phyloP scores from a whole-genome alignment of 2,113 vertebrate genomes.

The Tychaedon coryphoeus region DNA sequence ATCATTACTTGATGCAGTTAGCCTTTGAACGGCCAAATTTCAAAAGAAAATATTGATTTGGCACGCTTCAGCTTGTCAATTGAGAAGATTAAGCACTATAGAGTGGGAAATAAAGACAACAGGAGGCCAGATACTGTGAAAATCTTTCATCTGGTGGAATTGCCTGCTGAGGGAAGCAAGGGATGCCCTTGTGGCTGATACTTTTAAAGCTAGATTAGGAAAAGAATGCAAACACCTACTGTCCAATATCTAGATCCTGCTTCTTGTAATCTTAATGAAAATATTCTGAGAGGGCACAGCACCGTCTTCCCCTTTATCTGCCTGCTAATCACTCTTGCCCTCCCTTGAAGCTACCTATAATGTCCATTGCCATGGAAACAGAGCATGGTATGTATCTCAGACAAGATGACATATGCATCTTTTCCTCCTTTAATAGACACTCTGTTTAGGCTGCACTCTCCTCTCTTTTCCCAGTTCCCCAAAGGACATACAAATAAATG shows the following conservation, averaged over 20 bases:
- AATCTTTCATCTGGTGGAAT: background rate
- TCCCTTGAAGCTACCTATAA: constrained; percentile 35
- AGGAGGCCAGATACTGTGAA: background rate
- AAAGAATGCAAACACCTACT: background rate
- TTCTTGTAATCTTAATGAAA: constrained; percentile 24
- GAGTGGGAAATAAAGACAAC: constrained; percentile 3
- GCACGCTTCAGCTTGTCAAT: background rate
- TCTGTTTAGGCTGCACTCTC: background rate
- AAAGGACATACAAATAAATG: rapidly evolving
- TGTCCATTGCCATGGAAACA: constrained; percentile 47
- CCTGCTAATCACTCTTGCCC: constrained; percentile 22
- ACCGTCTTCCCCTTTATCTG: background rate
- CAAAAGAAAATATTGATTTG: constrained; percentile 33
- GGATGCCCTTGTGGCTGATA: background rate
- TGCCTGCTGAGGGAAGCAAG: background rate
- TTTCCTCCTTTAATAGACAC: constrained; percentile 10
- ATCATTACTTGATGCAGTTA: background rate
- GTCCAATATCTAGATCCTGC: background rate
- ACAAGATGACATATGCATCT: constrained; percentile 24
- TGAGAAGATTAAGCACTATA: constrained; percentile 9
- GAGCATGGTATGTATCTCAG: constrained; percentile 4
- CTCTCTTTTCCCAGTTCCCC: background rate
- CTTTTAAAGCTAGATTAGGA: background rate
- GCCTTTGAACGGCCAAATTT: constrained; percentile 23
- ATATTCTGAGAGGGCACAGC: background rate